Base-by-base conservation (phyloP, 2,888 invertebrate genomes). In the Tetanocera ferruginea region DNA sequence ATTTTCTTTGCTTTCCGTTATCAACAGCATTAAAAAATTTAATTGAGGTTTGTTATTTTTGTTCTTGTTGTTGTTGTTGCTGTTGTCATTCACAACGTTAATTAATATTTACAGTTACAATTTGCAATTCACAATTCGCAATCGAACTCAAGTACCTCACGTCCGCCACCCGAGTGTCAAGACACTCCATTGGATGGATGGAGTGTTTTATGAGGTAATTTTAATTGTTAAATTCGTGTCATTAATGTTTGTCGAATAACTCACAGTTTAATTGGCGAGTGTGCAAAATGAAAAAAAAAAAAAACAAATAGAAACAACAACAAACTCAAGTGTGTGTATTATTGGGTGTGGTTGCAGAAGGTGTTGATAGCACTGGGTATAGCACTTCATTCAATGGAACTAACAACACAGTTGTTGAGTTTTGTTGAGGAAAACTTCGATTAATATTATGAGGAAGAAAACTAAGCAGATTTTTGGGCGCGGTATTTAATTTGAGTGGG, bases 311-410 rank as follows among this genome's bases (percentile, higher is more conserved):
- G 11, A 55, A 55, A 55, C 19, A 49, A 19, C 55, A 19, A 23
- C 55, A 55, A 55, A 55, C n/a, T 23, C 55, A 55, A n/a, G 28
- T 67, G 57, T 51, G 57, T 62, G 51, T 77, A 71, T 79, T 80
- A 78, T 79, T 73, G 72, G 74, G 79, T 78, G 82, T 72, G 84
- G 80, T 79, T 85, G 84, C 81, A 83, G 85, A 81, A 84, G 85
- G 86, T 86, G 86, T 86, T 86, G 86, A 86, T 86, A 86, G 86
- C 86, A 85, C 84, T 83, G 83, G 83, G 83, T 84, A 84, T 84
- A 83, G 80, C 84, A 84, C 83, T 85, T 86, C 83, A 86, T 83
- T 86, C 86, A 86, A 86, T 86, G 86, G 86, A 81, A 85, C 81
- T 79, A 82, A 51, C 49, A 51, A 71, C 9, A 43, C 43, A 11